These are phyloP conservation scores for Drosophila pseudotalamancana DNA, from an alignment of 2,888 invertebrate species.

Conservation along the genomic window DNA sequence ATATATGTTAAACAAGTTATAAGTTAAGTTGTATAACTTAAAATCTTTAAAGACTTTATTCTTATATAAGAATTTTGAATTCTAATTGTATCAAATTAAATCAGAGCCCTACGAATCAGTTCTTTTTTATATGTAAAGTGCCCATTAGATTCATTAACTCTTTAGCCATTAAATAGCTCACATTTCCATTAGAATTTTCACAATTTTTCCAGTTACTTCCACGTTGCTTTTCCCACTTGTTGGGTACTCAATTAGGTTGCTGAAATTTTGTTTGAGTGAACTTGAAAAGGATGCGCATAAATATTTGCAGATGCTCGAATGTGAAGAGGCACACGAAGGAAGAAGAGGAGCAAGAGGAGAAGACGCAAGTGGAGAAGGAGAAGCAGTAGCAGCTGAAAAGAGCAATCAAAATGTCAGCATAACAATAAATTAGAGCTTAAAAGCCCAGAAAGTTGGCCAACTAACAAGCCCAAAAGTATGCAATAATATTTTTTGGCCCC, in stretches of 20 bases:
- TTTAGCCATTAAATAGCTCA: no score
- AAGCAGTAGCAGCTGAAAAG: conserved; percentile 20
- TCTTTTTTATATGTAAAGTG: no score
- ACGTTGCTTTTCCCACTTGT: conserved; percentile 41
- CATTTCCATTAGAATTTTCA: conserved; percentile 14
- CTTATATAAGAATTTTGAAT: no score
- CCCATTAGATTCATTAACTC: no score
- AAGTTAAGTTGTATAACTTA: no score
- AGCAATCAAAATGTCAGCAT: conserved; percentile 71
- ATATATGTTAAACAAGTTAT: no score
- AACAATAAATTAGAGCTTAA: conserved; percentile 58
- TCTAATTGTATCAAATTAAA: no score
- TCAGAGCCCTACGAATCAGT: no score
- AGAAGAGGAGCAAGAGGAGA: no score
- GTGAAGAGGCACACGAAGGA: conserved; percentile 7
- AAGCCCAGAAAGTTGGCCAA: conserved; percentile 31
- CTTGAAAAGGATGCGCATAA: conserved; percentile 58
- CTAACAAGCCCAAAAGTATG: conserved; percentile 44
- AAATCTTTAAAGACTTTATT: no score
- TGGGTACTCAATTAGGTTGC: conserved; percentile 68
- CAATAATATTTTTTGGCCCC: conserved; percentile 38
- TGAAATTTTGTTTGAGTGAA: conserved; percentile 34
- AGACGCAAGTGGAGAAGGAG: no score
- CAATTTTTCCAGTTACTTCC: conserved; percentile 3
- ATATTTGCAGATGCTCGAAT: conserved; percentile 66